phyloP scores from a whole-genome alignment of 1,140 invertebrate genomes.

The Babylonia areolata region DNA sequence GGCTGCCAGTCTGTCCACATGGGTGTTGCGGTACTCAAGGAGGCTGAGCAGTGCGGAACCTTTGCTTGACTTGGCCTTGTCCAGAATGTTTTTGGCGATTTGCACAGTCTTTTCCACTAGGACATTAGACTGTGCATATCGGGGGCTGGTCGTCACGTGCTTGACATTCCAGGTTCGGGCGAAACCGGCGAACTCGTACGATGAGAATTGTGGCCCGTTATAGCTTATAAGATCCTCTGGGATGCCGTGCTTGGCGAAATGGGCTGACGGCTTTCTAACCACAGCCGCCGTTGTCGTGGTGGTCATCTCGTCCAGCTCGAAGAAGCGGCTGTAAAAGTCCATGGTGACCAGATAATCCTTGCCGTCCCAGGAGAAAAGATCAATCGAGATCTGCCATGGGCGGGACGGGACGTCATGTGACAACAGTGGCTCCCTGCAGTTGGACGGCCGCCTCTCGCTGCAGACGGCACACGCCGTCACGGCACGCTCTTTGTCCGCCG shows the following conservation, averaged over 20 bases:
- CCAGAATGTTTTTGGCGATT: not conserved
- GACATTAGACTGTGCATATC: not conserved
- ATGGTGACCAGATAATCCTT: not conserved
- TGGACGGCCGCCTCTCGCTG: not conserved
- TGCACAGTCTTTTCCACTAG: not conserved
- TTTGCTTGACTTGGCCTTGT: not conserved
- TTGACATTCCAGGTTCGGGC: too few relatives aligned
- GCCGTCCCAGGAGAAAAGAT: not conserved
- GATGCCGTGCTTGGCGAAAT: too few relatives aligned
- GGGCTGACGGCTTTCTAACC: not conserved
- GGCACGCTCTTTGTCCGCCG: not conserved
- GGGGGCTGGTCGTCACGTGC: not conserved
- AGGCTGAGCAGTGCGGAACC: not conserved
- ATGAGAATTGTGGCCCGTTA: slow-evolving; percentile 72
- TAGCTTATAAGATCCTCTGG: slow-evolving; percentile 54
- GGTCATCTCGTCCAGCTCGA: not conserved
- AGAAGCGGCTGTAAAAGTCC: not conserved
- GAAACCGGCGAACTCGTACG: too few relatives aligned
- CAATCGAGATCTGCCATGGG: not conserved
- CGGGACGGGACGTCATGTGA: not conserved
- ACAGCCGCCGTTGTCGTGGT: not conserved
- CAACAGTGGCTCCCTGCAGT: not conserved
- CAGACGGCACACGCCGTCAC: not conserved
- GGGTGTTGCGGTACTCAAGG: not conserved
- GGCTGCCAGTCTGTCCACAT: not conserved